Conservation (phyloP, 2,888 invertebrate genomes). For the Mechanitis messenoides region DNA sequence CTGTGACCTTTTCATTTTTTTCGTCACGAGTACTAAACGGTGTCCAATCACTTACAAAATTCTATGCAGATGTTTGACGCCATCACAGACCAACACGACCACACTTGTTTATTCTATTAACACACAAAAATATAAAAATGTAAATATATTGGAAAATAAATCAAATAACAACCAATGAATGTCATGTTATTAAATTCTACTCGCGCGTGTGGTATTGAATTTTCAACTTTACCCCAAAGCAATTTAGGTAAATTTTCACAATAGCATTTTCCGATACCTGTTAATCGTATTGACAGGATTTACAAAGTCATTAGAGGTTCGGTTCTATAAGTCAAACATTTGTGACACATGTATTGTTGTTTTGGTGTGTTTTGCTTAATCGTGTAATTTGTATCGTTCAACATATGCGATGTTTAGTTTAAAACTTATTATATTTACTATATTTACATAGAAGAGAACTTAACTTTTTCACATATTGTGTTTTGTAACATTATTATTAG, state of each 20-base stretch:
- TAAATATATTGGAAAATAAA: slow-evolving; percentile 19
- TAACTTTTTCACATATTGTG: no score
- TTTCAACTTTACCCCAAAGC: slow-evolving; percentile 23
- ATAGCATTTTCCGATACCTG: slow-evolving; percentile 14
- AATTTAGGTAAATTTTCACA: slow-evolving; percentile 22
- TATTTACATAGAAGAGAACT: no score
- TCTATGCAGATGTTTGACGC: no score
- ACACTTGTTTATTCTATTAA: no score
- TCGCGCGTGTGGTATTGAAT: slow-evolving; percentile 32
- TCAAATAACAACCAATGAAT: slow-evolving; percentile 51
- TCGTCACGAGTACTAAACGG: no score
- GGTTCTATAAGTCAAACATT: slow-evolving; percentile 21
- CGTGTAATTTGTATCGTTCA: neutral
- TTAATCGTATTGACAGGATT: slow-evolving; percentile 24
- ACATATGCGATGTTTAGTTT: no score
- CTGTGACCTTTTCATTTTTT: no score
- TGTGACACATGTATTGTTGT: slow-evolving; percentile 11
- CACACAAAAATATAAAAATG: no score
- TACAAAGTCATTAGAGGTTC: slow-evolving; percentile 29
- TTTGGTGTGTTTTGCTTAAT: neutral
- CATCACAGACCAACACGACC: no score
- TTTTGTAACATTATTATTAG: no score
- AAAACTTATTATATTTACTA: no score
- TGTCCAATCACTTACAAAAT: no score
- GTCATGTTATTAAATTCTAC: slow-evolving; percentile 15